These are phyloP conservation scores for Coremacera marginata DNA, from an alignment of 2,888 invertebrate genomes.

Conservation along the genomic window DNA sequence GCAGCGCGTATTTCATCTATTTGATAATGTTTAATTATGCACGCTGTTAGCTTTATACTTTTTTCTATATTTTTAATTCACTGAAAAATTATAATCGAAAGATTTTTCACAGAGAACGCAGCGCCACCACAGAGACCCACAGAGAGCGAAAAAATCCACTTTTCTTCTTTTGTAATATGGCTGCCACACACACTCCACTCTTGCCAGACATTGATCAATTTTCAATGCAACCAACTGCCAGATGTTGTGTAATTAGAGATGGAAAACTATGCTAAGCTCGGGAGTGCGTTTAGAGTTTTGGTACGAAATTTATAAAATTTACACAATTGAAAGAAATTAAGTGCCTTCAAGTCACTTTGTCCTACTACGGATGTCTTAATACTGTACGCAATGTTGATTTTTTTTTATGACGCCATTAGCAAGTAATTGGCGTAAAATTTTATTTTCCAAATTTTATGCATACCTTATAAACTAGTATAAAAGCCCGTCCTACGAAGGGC, in stretches of 20 bases:
- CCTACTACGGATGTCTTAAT: too few species aligned
- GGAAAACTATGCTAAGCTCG: background rate
- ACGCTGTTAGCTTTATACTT: slow-evolving; percentile 7
- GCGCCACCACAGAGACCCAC: slow-evolving; percentile 28
- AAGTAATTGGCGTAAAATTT: too few species aligned
- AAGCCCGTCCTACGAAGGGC: too few species aligned
- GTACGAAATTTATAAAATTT: too few species aligned
- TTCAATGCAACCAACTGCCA: slow-evolving; percentile 22
- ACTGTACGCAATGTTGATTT: too few species aligned
- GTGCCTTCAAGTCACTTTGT: too few species aligned
- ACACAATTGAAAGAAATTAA: too few species aligned
- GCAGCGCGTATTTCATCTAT: background rate
- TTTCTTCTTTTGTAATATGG: slow-evolving; percentile 35
- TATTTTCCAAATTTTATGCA: too few species aligned
- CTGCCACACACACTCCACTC: slow-evolving; percentile 20
- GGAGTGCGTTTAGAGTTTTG: background rate
- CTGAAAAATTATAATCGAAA: slow-evolving; percentile 28
- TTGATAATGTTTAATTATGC: background rate
- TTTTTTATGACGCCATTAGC: too few species aligned
- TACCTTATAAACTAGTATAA: too few species aligned
- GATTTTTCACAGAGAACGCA: slow-evolving; percentile 30
- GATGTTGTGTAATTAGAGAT: background rate
- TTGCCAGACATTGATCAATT: slow-evolving; percentile 8
- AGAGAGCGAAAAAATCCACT: slow-evolving; percentile 33
- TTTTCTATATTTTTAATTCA: slow-evolving; percentile 17